These are phyloP conservation scores for Drosophila sproati DNA, from an alignment of 1,140 invertebrate species.

Conservation along the genomic window DNA sequence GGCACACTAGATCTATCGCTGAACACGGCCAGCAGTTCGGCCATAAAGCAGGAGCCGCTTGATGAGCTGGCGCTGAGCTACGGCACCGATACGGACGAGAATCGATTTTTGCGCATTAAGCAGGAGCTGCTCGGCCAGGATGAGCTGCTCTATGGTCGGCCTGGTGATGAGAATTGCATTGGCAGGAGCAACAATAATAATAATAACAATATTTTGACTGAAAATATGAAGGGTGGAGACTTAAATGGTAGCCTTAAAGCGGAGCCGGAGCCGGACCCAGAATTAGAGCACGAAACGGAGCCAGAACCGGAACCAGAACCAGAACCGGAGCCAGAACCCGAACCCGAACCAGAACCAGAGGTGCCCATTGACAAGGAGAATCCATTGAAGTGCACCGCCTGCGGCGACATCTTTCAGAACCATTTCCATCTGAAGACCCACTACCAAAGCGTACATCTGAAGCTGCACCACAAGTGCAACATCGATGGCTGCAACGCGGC, in stretches of 20 bases:
- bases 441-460: constrained; percentile 97
- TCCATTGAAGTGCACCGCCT: constrained; percentile 92
- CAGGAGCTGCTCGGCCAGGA: constrained; percentile 67
- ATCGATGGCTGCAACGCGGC: constrained; percentile 98
- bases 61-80: constrained; percentile 56
- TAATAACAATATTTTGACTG: constrained; percentile 41
- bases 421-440: constrained; percentile 98
- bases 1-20: constrained; percentile 51
- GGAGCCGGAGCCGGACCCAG: background rate
- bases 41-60: constrained; percentile 75
- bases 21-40: constrained; percentile 12
- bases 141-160: constrained; percentile 17
- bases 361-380: constrained; percentile 93
- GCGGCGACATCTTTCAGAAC: constrained; percentile 97
- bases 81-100: constrained; percentile 63
- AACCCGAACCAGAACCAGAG: constrained; percentile 86
- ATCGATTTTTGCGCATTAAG: constrained; percentile 69
- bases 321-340: constrained; percentile 29
- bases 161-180: background rate
- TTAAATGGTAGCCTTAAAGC: constrained; percentile 25
- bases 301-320: constrained; percentile 19
- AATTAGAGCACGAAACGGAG: constrained; percentile 9
- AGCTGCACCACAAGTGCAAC: constrained; percentile 97
- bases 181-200: constrained; percentile 41
- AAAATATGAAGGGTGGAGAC: constrained; percentile 13